Conservation (phyloP, 2,888 invertebrate genomes). For the Cabera pusaria region DNA sequence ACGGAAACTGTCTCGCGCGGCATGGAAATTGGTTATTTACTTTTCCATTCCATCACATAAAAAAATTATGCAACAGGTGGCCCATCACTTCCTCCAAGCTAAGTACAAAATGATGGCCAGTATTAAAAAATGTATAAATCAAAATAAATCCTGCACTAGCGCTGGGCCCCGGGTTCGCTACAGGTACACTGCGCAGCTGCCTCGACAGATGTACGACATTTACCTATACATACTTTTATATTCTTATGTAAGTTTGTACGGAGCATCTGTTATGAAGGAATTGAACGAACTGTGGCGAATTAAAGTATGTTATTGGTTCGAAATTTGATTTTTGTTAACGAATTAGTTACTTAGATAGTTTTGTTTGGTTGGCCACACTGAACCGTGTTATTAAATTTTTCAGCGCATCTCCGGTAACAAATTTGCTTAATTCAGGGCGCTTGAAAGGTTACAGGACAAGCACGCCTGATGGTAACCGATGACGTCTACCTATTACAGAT, state of each 20-base stretch:
- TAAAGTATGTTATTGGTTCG: neutral
- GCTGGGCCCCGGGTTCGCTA: constrained; percentile 22
- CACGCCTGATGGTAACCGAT: too few relatives aligned
- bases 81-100: constrained; percentile 2
- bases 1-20: too few relatives aligned
- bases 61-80: constrained; percentile 9
- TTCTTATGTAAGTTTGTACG: constrained; percentile 10
- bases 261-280: constrained; percentile 19
- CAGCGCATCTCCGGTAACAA: too few relatives aligned
- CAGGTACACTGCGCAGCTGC: constrained; percentile 50
- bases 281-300: constrained; percentile 14
- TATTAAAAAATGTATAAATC: constrained; percentile 18
- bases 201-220: constrained; percentile 40
- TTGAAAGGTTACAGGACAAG: too few relatives aligned
- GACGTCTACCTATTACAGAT: too few relatives aligned
- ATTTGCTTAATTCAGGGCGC: too few relatives aligned
- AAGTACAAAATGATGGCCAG: neutral
- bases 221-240: constrained; percentile 13
- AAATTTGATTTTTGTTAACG: too few relatives aligned
- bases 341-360: too few relatives aligned
- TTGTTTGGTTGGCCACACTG: too few relatives aligned
- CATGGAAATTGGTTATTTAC: too few relatives aligned
- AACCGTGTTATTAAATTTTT: too few relatives aligned
- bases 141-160: constrained; percentile 18
- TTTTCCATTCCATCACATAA: too few relatives aligned